A percentile compares a stretch with the other conserved stretches of the same genome.
phyloP scores from a whole-genome alignment of 2,113 vertebrate species.

The Orycteropus afer region DNA sequence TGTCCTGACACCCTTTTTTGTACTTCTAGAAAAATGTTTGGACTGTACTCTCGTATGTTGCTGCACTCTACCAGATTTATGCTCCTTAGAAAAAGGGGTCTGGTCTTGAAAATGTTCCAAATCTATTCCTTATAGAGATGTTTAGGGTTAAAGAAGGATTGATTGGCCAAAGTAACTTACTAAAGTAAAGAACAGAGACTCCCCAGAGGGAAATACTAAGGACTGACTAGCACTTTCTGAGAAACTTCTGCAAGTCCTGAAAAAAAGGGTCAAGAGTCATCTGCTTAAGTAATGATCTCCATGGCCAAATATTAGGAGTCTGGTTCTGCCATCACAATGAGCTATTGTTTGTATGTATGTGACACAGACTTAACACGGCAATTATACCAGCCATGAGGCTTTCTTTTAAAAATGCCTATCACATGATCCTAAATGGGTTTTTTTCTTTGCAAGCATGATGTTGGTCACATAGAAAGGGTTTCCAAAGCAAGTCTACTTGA shows the following conservation, averaged over 20 bases:
- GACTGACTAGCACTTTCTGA: constrained; percentile 79
- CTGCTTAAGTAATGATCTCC: constrained; percentile 83
- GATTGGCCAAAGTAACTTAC: constrained; percentile 78
- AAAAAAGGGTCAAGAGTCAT: constrained; percentile 83
- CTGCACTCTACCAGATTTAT: constrained; percentile 73
- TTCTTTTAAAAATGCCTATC: constrained; percentile 71
- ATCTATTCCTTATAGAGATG: constrained; percentile 76
- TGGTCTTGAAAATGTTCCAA: constrained; percentile 76
- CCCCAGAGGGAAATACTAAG: constrained; percentile 75
- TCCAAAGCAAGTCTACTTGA: neutral
- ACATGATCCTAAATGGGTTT: neutral
- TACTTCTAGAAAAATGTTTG: constrained; percentile 52
- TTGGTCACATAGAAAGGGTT: neutral
- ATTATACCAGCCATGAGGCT: constrained; percentile 72
- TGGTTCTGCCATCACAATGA: constrained; percentile 71
- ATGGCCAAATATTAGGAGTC: constrained; percentile 73
- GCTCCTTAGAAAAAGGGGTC: constrained; percentile 61
- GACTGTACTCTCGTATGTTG: constrained; percentile 31
- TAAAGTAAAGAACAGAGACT: constrained; percentile 70
- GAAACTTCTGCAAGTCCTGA: constrained; percentile 81
- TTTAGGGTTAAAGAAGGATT: constrained; percentile 81
- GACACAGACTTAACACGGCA: constrained; percentile 78
- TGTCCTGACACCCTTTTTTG: neutral
- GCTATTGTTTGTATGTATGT: constrained; percentile 78
- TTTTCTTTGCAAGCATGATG: neutral